Conservation (phyloP, 2,888 invertebrate genomes). For the Peribatodes rhomboidaria region DNA sequence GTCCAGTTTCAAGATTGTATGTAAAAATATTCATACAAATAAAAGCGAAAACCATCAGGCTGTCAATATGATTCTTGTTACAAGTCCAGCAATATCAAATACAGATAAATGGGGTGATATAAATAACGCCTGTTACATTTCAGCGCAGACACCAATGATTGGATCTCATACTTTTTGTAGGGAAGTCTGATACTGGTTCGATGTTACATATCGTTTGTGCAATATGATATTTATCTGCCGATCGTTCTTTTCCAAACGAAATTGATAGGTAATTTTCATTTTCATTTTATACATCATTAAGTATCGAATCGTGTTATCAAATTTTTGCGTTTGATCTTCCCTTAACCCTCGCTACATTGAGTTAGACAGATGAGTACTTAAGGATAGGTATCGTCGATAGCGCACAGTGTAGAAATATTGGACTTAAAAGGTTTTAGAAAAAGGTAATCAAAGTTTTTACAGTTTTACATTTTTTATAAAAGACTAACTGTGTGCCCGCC, state of each 20-base stretch:
- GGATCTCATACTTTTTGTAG: conserved; percentile 4
- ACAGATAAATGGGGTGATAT: conserved; percentile 30
- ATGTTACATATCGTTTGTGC: conserved; percentile 12
- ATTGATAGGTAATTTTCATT: conserved; percentile 29
- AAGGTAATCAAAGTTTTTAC: too few relatives aligned
- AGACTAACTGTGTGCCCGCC: too few relatives aligned
- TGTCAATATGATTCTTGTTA: conserved; percentile 21
- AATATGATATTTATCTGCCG: conserved; percentile 12
- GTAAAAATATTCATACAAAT: conserved; percentile 35
- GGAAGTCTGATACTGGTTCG: conserved; percentile 9
- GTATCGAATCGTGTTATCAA: conserved; percentile 15
- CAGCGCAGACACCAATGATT: conserved; percentile 16
- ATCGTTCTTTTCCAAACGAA: conserved; percentile 21
- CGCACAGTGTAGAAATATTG: background rate
- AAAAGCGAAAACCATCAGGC: conserved; percentile 4
- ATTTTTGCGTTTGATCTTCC: conserved; percentile 20
- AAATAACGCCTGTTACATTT: conserved; percentile 28
- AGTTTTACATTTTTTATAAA: too few relatives aligned
- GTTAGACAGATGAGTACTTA: conserved; percentile 8
- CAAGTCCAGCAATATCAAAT: conserved; percentile 33
- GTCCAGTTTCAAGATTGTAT: conserved; percentile 14
- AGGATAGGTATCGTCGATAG: background rate
- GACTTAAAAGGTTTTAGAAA: too few relatives aligned
- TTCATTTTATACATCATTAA: conserved; percentile 32
- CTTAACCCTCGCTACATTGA: background rate